These are phyloP conservation scores for Castor canadensis DNA, from an alignment of 2,113 vertebrate genomes.

Conservation along the genomic window DNA sequence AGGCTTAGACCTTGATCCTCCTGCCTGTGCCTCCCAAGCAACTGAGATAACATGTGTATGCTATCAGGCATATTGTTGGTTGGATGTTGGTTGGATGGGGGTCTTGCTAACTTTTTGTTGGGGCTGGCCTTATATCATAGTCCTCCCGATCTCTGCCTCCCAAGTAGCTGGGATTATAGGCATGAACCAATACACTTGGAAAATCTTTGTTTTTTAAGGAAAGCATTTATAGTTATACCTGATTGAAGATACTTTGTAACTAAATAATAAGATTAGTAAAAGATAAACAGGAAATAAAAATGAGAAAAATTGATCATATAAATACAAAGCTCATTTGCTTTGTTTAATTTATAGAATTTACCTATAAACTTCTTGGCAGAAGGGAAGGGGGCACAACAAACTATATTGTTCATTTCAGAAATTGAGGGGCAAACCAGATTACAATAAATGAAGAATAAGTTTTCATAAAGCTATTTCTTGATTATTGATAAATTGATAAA, in stretches of 20 bases:
- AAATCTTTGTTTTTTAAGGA: too few relatives aligned
- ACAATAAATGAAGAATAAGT: background rate
- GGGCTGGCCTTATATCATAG: too few relatives aligned
- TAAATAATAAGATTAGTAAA: constrained; percentile 8
- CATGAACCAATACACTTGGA: too few relatives aligned
- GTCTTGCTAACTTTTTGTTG: too few relatives aligned
- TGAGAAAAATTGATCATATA: background rate
- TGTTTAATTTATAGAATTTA: constrained; percentile 1
- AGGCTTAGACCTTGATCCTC: too few relatives aligned
- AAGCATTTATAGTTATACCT: background rate
- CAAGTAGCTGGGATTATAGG: too few relatives aligned
- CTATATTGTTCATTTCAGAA: background rate
- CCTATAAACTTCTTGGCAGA: background rate
- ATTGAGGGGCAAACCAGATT: background rate
- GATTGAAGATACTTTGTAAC: background rate
- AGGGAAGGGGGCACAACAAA: background rate
- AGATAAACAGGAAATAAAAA: background rate
- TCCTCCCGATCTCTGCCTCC: too few relatives aligned
- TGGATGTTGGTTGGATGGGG: too few relatives aligned
- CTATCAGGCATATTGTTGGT: too few relatives aligned
- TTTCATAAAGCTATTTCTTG: background rate
- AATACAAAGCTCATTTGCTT: background rate
- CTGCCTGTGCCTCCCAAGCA: too few relatives aligned
- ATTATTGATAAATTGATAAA: background rate
- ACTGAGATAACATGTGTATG: too few relatives aligned